Conservation (phyloP, 2,797 vertebrate genomes). For the Tiaroga cobitis region DNA sequence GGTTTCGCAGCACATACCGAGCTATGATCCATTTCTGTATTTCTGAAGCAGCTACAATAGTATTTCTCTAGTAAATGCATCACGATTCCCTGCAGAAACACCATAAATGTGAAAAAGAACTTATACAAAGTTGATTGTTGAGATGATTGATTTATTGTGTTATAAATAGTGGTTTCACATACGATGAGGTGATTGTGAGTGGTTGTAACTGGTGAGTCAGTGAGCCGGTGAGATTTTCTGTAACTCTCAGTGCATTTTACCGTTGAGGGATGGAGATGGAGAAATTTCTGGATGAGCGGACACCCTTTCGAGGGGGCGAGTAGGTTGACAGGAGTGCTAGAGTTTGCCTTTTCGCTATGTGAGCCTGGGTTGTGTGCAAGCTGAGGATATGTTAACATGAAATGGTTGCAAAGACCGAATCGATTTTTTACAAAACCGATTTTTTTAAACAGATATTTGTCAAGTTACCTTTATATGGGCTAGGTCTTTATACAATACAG, state of each 20-base stretch:
- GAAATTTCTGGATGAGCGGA: conserved; percentile 41
- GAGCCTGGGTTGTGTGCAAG: conserved; percentile 7
- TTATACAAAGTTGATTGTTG: background rate
- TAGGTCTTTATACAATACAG: background rate
- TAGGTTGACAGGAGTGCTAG: conserved; percentile 3
- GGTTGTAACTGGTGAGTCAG: conserved; percentile 14
- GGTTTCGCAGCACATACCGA: background rate
- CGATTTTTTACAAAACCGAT: no score
- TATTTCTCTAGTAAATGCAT: background rate
- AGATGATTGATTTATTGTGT: conserved; percentile 6
- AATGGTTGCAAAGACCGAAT: background rate
- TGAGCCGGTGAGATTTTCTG: conserved; percentile 17
- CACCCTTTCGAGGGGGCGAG: conserved; percentile 33
- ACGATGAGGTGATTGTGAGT: background rate
- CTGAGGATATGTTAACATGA: conserved; percentile 2
- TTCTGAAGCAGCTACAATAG: background rate
- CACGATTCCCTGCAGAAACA: background rate
- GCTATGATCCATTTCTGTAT: background rate
- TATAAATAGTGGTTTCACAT: background rate
- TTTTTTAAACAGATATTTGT: background rate
- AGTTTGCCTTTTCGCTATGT: conserved; percentile 14
- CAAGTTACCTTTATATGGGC: background rate
- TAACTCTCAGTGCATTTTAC: background rate
- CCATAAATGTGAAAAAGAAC: background rate
- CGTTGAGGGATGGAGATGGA: conserved; percentile 2